Base-by-base conservation (phyloP, 2,888 invertebrate species). In the Tenodera sinensis region DNA sequence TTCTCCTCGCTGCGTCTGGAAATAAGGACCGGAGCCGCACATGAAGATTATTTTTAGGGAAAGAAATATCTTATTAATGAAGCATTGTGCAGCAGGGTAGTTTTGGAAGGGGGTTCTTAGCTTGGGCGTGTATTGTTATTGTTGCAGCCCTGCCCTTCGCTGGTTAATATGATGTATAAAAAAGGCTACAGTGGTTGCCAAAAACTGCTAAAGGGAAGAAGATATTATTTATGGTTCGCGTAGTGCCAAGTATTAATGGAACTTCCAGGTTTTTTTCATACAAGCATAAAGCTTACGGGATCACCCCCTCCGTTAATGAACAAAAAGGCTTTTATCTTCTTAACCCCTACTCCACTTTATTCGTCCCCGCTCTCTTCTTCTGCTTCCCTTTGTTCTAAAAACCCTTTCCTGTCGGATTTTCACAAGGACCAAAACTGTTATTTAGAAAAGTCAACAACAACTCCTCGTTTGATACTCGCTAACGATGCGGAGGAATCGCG, bases 151-250 rank as follows among this genome's bases (percentile, higher is more conserved):
- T 20, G 28, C 28, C 25, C n/a, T 85, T 82, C 15, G 82, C 87
- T 83, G 34, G 34, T 87, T 87, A 87, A 82, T 87, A 83, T 87
- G 87, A 87, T 34, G 87, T 85, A 85, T 85, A 85, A 47, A 85
- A 85, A 85, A 87, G 71, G 84, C 85, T 47, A 81, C 88, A 54
- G 88, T 89, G 89, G 89, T 89, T 90, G 90, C 90, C 90, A 90
- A 90, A 90, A 90, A 90, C 89, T 90, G 83, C 54, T 71, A 71
- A 89, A 90, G 85, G 88, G 89, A 89, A 89, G 89, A 89, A 85
- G 86, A 85, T 90, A 87, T 90, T 90, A 90, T 90, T 90, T 90
- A 90, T 90, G 90, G 89, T 88, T 81, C 85, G 47, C 71, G 34
- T 82, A 34, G 89, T 86, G 83, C 42, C 81, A 54, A 25, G 87